Conservation (phyloP, 2,888 invertebrate genomes). For the Oeneis ivallda region DNA sequence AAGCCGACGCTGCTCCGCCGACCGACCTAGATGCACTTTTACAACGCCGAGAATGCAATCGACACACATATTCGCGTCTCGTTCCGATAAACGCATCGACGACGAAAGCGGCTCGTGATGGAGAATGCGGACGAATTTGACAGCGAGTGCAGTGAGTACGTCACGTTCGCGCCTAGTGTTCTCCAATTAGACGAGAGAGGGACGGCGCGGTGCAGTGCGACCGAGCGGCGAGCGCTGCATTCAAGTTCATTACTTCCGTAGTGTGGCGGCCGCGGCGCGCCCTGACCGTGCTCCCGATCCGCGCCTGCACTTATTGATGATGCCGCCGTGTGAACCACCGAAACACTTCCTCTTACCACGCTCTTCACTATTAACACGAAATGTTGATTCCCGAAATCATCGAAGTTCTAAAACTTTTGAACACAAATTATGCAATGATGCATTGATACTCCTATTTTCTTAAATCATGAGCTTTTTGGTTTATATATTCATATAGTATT, state of each 20-base stretch:
- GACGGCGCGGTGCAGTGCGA: slow-evolving; percentile 66
- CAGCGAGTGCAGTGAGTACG: slow-evolving; percentile 77
- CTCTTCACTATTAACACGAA: not conserved
- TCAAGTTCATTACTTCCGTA: slow-evolving; percentile 83
- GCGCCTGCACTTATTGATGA: slow-evolving; percentile 49
- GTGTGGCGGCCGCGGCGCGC: slow-evolving; percentile 65
- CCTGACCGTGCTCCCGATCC: slow-evolving; percentile 72
- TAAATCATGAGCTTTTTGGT: not conserved
- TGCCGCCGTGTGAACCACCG: slow-evolving; percentile 39
- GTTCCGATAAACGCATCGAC: slow-evolving; percentile 81
- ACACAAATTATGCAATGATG: not conserved
- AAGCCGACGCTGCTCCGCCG: slow-evolving; percentile 72
- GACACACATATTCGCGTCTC: slow-evolving; percentile 81
- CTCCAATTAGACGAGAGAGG: slow-evolving; percentile 64
- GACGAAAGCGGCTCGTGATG: slow-evolving; percentile 80
- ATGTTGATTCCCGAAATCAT: not conserved
- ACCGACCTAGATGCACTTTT: slow-evolving; percentile 82
- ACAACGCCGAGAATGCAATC: slow-evolving; percentile 78
- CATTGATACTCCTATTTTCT: not conserved
- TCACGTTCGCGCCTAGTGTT: slow-evolving; percentile 73
- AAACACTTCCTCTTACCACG: slow-evolving; percentile 30
- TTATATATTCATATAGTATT: not conserved
- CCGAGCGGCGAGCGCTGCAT: slow-evolving; percentile 72
- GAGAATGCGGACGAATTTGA: slow-evolving; percentile 80
- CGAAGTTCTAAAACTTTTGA: not conserved